A percentile compares a stretch with the other conserved stretches of the same genome.
These are phyloP conservation scores for Oncorhynchus gorbuscha DNA, from an alignment of 2,113 vertebrate genomes.

Conservation along the genomic window DNA sequence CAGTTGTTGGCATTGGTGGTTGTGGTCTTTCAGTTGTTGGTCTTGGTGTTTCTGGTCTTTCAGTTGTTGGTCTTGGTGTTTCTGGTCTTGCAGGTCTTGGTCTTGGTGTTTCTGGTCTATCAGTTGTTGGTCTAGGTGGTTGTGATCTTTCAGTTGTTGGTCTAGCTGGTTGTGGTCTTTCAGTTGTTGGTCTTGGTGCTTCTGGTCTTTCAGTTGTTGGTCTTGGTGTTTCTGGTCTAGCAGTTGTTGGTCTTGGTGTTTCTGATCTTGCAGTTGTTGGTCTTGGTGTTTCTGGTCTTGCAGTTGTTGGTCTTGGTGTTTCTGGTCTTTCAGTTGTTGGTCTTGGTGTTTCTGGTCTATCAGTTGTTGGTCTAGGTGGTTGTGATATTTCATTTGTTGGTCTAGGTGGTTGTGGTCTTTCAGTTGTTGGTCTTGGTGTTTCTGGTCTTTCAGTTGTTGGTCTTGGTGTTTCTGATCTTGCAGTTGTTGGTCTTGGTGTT, in stretches of 20 bases:
- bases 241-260: no score
- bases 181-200: not conserved
- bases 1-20: no score
- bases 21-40: no score
- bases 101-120: not conserved
- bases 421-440: not conserved
- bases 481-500: no score
- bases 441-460: not conserved
- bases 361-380: not conserved
- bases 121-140: not conserved
- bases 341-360: not conserved
- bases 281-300: rapidly evolving
- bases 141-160: not conserved
- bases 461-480: no score
- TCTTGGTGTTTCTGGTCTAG: not conserved
- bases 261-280: no score
- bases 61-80: no score
- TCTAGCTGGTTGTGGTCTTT: no score
- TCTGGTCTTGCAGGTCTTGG: no score
- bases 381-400: not conserved
- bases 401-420: not conserved
- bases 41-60: no score
- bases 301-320: no score
- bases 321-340: no score
- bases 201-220: not conserved